A percentile compares a stretch with the other conserved stretches of the same genome.
Evolutionary conservation across 2,797 vertebrate genomes (phyloP).

Genomic region (Delichon dasypus): DNA sequence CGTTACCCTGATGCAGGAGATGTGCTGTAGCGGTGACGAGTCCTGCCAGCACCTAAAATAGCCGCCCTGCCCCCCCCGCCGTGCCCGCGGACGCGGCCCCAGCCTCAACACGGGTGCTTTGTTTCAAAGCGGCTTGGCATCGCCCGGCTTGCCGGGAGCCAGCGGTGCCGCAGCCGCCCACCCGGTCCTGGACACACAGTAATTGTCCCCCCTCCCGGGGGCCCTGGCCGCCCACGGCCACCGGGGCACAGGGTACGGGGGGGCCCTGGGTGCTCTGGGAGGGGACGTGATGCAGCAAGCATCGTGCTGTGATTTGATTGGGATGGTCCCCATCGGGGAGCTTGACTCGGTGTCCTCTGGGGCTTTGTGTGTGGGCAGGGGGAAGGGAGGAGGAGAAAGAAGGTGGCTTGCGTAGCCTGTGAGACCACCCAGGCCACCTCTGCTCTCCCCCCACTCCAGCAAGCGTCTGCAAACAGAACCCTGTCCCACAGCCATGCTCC

Average conservation of each 20-base stretch:
- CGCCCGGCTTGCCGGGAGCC: neutral
- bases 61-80: neutral
- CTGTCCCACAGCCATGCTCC: neutral
- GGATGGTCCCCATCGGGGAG: neutral
- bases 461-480: fast-evolving
- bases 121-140: constrained; percentile 62
- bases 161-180: constrained; percentile 67
- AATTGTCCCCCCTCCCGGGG: constrained; percentile 23
- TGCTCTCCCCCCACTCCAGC: neutral
- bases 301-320: fast-evolving
- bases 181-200: constrained; percentile 1
- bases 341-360: neutral
- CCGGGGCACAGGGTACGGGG: neutral
- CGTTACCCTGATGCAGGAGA: neutral
- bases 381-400: neutral
- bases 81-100: constrained; percentile 6
- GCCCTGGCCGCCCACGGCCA: neutral
- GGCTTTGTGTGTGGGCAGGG: neutral
- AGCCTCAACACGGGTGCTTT: constrained; percentile 57
- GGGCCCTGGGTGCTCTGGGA: neutral
- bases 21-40: neutral
- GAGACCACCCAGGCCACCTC: neutral
- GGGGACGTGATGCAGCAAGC: neutral
- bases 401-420: neutral
- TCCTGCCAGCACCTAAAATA: constrained; percentile 49